Base-by-base conservation (phyloP, 2,888 invertebrate species). In the Leucophora obtusa region DNA sequence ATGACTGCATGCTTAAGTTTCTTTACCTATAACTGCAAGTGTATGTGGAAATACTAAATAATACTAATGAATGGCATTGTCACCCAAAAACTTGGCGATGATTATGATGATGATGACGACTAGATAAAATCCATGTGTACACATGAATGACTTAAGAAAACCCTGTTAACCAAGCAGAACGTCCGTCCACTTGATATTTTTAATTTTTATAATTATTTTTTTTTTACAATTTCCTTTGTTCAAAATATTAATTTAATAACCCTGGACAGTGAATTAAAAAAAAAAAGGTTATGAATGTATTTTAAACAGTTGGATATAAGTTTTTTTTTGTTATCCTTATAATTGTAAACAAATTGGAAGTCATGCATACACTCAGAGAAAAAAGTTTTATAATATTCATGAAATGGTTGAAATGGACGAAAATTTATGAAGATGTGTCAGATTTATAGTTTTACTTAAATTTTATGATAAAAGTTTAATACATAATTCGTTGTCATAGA, bases 161-260 rank as follows among this genome's bases (percentile, higher is more conserved):
- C 35, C 38, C 51, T 62, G 24, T 24, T 43, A 35, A n/a, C 18
- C 69, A 70, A 59, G 69, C 69, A 70, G 58, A 50, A 70, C n/a
- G n/a, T n/a, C n/a, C 33, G 69, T 70, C 33, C 63, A 63, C 33
- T 60, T 24, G 53, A 7, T 28, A 3, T 24, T 21, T 54, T 70
- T 47, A 15, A n/a, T 43, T 69, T 58, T 33, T 18, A 17, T 21
- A 35, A 18, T 43, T 11, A 38, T 56, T 28, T 24, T 24, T 56
- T 21, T 35, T 15, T 56, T 28, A 21, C n/a, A 53, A 10, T 14
- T 47, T 28, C 28, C 38, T 38, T 38, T 38, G 28, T 28, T 28
- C 1, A 28, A 28, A 28, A 38, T 38, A 38, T 38, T 38, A 38
- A 38, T 11, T 2, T 11, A 38, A 3, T 38, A 38, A 38, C 10